Base-by-base conservation (phyloP, 2,113 vertebrate species). In the Centropristis striata region DNA sequence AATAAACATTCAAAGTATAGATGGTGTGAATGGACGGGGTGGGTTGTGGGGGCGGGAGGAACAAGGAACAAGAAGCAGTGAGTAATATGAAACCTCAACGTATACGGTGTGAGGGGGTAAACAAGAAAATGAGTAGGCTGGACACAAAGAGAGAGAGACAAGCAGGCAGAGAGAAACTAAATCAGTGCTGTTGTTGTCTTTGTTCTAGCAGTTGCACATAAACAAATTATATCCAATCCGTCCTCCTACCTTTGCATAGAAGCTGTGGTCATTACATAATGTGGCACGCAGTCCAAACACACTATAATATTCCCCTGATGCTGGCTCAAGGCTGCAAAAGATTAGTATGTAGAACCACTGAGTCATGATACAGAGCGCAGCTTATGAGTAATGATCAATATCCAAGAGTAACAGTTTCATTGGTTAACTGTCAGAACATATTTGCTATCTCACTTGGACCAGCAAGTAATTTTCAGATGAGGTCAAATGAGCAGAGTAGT, bases 31-130 rank as follows among this genome's bases (percentile, higher is more conserved):
- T 67, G 71, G 49, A 64, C 67, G 44, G 21, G 65, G 54, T 5
- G 76, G 58, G 13, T 8, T 23, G 51, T 16, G n/a, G 57, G 15
- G 15, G 46, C 14, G 14, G 75, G 36, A 63, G 46, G 58, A 66
- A 47, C 53, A 41, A 49, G 72, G 36, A 86, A 78, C 55, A 82
- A 81, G 76, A 80, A 32, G 59, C 67, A 21, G 58, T 59, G 59
- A 71, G 83, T 89, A 90, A 92, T 55, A 73, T 49, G 83, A 89
- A 78, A 84, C 73, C 84, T 75, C 59, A 55, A 84, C 7, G 23
- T 78, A 69, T 54, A 58, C n/a, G 42, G 0, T 23, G 25, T 21
- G 28, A 4, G 23, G 28, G 53, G 55, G 66, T 13, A 8, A 39
- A 23, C 39, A 69, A 72, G 75, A 61, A 64, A 64, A 75, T 1